Base-by-base conservation (phyloP, 2,113 vertebrate genomes). In the Rhabdomys dilectus region DNA sequence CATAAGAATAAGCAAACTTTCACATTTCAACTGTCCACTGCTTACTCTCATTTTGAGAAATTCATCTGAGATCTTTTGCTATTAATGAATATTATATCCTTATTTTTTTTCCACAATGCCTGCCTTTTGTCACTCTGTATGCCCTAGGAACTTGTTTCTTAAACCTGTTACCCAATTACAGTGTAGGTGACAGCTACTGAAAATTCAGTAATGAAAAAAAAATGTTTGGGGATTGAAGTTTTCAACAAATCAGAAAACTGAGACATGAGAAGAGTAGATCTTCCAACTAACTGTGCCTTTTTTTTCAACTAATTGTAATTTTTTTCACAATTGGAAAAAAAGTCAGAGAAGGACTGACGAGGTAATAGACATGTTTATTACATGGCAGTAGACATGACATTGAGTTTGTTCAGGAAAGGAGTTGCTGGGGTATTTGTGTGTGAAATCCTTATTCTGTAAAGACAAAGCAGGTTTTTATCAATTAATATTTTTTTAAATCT, bases 41-140 rank as follows among this genome's bases (percentile, higher is more conserved):
- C 95, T n/a, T n/a, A 34, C 77, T 0, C 0, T 94, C 48, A 58
- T 75, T 45, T 92, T n/a, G 10, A 80, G 81, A 39, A 1, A 64
- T 34, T 96, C 92, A 17, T 82, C 94, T 91, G 85, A 56, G 82
- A 91, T 95, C 19, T n/a, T 80, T 51, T 90, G 31, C 56, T 58
- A 0, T 88, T 98, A 97, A 95, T 75, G 53, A 5, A 53, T 88
- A 93, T 91, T 78, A 91, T 48, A n/a, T 53, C 15, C 8, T 51
- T 24, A 45, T 45, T 45, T 39, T 96, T 60, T 97, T 95, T 95
- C 94, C 92, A 29, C 68, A 64, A 4, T 9, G 76, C 15, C 80
- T 82, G 36, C 84, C 78, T 64, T 11, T 11, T 94, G 82, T 51
- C 48, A 16, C 0, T 64, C 16, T 36, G 5, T 81, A 45, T 91